Evolutionary conservation across 2,888 invertebrate genomes (phyloP).

Genomic region (Parnassius smintheus): DNA sequence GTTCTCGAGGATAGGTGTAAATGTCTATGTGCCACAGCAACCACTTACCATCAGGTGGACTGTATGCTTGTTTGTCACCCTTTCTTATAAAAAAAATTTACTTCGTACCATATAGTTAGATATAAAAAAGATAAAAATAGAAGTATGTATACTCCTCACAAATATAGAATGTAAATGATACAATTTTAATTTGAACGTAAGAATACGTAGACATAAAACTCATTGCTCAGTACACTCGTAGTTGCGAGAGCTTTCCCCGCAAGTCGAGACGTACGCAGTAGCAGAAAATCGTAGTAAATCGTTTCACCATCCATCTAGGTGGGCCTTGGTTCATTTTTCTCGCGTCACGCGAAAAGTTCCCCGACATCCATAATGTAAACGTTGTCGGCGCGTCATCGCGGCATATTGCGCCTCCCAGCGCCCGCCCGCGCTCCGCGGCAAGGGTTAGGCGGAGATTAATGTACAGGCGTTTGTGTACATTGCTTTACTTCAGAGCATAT

Average conservation of each 20-base stretch:
- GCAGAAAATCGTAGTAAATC: slow-evolving; percentile 50
- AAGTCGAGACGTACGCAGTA: slow-evolving; percentile 19
- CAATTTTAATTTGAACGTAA: too few relatives aligned
- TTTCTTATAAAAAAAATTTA: too few relatives aligned
- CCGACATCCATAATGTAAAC: slow-evolving; percentile 76
- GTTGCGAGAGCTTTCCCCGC: not conserved
- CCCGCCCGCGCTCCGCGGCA: slow-evolving; percentile 37
- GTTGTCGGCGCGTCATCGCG: slow-evolving; percentile 76
- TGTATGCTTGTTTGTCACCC: too few relatives aligned
- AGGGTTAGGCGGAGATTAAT: slow-evolving; percentile 66
- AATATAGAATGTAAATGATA: too few relatives aligned
- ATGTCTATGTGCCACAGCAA: too few relatives aligned
- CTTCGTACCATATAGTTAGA: too few relatives aligned
- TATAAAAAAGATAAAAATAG: too few relatives aligned
- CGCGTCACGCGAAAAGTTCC: slow-evolving; percentile 72
- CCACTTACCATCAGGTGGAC: too few relatives aligned
- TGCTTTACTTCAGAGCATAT: slow-evolving; percentile 30
- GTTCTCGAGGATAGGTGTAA: too few relatives aligned
- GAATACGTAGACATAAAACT: too few relatives aligned
- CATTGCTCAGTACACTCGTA: too few relatives aligned
- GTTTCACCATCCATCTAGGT: slow-evolving; percentile 66
- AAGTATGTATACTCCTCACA: too few relatives aligned
- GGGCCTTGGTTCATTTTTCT: slow-evolving; percentile 76
- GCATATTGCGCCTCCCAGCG: slow-evolving; percentile 56
- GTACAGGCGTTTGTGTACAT: slow-evolving; percentile 42